A percentile compares a stretch with the other conserved stretches of the same genome.
Evolutionary conservation across 2,797 vertebrate species (phyloP).

Genomic region (Apodemus agrarius): DNA sequence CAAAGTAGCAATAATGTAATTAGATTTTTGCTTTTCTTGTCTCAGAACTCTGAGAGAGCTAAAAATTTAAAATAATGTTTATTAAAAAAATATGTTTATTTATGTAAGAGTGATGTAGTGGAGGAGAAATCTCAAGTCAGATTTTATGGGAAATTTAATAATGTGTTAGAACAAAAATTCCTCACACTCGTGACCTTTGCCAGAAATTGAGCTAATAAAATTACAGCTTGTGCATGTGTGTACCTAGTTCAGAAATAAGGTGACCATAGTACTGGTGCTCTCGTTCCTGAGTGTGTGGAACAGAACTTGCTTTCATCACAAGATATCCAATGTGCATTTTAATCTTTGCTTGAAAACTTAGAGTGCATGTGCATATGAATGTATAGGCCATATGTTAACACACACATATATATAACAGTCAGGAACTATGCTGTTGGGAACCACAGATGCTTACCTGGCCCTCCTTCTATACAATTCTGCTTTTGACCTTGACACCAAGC

Average conservation of each 20-base stretch:
- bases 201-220: neutral
- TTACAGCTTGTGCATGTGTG: neutral
- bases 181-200: neutral
- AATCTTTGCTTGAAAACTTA: neutral
- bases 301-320: neutral
- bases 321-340: neutral
- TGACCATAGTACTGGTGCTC: neutral
- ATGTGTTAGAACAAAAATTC: neutral
- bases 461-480: neutral
- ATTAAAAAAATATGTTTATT: neutral
- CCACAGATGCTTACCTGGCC: neutral
- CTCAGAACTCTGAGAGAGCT: neutral
- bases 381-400: neutral
- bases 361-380: neutral
- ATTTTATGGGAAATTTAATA: neutral
- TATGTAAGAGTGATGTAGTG: neutral
- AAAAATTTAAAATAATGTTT: neutral
- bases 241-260: neutral
- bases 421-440: neutral
- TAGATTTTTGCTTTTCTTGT: neutral
- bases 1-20: neutral
- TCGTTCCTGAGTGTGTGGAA: neutral
- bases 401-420: neutral
- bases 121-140: neutral
- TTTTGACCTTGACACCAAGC: neutral